A percentile compares a stretch with the other conserved stretches of the same genome.
Evolutionary conservation across 2,888 invertebrate genomes (phyloP).

Genomic region (Candidula unifasciata): DNA sequence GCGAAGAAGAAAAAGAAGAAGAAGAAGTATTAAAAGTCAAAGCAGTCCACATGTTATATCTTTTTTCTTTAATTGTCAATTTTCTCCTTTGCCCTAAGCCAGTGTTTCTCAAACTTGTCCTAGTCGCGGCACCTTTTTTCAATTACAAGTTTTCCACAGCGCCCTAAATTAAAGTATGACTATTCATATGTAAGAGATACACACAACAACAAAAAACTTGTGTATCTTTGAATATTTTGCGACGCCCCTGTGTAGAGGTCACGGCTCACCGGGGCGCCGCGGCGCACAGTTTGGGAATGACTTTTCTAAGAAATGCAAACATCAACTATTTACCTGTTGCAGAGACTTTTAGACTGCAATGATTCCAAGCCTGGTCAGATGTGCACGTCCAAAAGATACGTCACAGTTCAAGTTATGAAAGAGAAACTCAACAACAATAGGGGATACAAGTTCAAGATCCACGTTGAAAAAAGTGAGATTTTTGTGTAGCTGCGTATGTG

Average conservation of each 20-base stretch:
- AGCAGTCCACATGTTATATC: no score
- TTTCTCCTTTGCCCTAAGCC: neutral
- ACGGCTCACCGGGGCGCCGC: no score
- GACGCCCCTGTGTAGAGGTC: no score
- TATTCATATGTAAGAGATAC: no score
- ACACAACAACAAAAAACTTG: no score
- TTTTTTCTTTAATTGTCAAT: neutral
- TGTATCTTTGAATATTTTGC: no score
- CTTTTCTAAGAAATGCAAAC: neutral
- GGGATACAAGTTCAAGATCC: constrained; percentile 54
- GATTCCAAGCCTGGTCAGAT: constrained; percentile 52
- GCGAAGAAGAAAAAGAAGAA: no score
- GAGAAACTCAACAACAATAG: constrained; percentile 49
- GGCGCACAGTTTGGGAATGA: no score
- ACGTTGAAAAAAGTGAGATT: constrained; percentile 54
- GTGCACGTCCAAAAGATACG: constrained; percentile 55
- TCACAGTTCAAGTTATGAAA: constrained; percentile 54
- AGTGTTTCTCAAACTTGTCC: no score
- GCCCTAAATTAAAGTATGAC: neutral
- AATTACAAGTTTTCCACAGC: neutral
- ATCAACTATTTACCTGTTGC: constrained; percentile 48
- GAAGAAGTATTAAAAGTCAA: no score
- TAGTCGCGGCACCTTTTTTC: no score
- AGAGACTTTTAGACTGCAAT: constrained; percentile 60
- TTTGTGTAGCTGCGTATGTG: neutral